Conservation (phyloP, 2,888 invertebrate genomes). For the Eugnorisma glareosa region DNA sequence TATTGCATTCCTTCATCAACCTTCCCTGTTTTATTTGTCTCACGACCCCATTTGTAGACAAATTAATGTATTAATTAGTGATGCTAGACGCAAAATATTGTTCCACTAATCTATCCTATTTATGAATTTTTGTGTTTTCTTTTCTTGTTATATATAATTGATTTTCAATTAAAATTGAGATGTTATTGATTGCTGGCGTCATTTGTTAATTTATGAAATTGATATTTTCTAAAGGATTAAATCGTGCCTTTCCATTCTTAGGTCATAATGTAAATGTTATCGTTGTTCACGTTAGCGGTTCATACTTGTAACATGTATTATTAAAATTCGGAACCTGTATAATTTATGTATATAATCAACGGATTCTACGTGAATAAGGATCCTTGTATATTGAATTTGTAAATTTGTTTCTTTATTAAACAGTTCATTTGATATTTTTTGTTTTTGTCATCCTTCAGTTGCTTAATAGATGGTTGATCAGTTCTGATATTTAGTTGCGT, state of each 20-base stretch:
- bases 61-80: slow-evolving; percentile 56
- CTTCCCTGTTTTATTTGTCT: slow-evolving; percentile 22
- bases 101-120: slow-evolving; percentile 43
- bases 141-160: slow-evolving; percentile 43
- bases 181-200: slow-evolving; percentile 47
- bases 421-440: slow-evolving; percentile 69
- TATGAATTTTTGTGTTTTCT: slow-evolving; percentile 46
- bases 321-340: slow-evolving; percentile 69
- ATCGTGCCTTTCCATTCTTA: slow-evolving; percentile 79
- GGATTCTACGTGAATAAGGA: slow-evolving; percentile 71
- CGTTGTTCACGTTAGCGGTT: slow-evolving; percentile 65
- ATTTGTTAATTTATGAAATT: slow-evolving; percentile 57
- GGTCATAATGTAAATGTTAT: slow-evolving; percentile 73
- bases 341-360: slow-evolving; percentile 73
- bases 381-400: slow-evolving; percentile 80
- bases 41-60: slow-evolving; percentile 40
- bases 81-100: slow-evolving; percentile 50
- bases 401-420: slow-evolving; percentile 86
- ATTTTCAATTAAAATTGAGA: slow-evolving; percentile 42
- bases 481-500: background rate
- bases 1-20: slow-evolving; percentile 70
- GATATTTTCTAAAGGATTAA: slow-evolving; percentile 61
- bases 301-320: slow-evolving; percentile 69
- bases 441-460: slow-evolving; percentile 50
- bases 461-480: background rate